Percentiles rank a stretch among this genome's conserved stretches.
These are phyloP conservation scores for Acrocyrtus sp. DNA, from an alignment of 2,888 invertebrate species.

Conservation along the genomic window DNA sequence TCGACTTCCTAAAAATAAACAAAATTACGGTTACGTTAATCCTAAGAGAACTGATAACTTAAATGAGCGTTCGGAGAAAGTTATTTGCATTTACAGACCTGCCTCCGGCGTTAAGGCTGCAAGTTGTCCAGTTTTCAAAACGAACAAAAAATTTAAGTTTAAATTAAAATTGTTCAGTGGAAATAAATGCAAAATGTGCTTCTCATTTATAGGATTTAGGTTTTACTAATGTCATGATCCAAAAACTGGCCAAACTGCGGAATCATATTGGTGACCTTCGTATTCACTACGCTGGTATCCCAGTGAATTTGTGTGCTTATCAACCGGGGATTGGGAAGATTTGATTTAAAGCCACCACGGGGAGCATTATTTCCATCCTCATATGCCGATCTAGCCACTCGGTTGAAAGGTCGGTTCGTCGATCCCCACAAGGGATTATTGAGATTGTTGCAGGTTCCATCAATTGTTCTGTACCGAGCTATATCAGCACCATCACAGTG, in stretches of 20 bases:
- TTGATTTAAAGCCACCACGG: slow-evolving; percentile 71
- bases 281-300: slow-evolving; percentile 69
- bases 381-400: slow-evolving; percentile 63
- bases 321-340: slow-evolving; percentile 79
- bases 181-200: too few species aligned
- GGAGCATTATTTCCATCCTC: slow-evolving; percentile 62
- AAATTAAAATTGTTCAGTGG: too few species aligned
- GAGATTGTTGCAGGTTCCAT: slow-evolving; percentile 65
- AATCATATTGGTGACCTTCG: slow-evolving; percentile 57
- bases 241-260: slow-evolving; percentile 61
- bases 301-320: slow-evolving; percentile 78
- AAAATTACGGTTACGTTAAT: too few species aligned
- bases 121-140: slow-evolving; percentile 4
- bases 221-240: slow-evolving; percentile 49
- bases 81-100: too few species aligned
- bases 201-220: too few species aligned
- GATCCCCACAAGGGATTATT: slow-evolving; percentile 64
- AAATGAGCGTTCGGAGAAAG: too few species aligned
- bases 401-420: slow-evolving; percentile 61
- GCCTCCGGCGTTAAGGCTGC: slow-evolving; percentile 53
- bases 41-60: too few species aligned
- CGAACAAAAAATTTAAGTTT: not conserved
- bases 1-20: too few species aligned
- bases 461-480: slow-evolving; percentile 60
- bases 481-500: slow-evolving; percentile 20